These are phyloP conservation scores for Catamblyrhynchus diadema DNA, from an alignment of 2,797 vertebrate genomes.

Conservation along the genomic window DNA sequence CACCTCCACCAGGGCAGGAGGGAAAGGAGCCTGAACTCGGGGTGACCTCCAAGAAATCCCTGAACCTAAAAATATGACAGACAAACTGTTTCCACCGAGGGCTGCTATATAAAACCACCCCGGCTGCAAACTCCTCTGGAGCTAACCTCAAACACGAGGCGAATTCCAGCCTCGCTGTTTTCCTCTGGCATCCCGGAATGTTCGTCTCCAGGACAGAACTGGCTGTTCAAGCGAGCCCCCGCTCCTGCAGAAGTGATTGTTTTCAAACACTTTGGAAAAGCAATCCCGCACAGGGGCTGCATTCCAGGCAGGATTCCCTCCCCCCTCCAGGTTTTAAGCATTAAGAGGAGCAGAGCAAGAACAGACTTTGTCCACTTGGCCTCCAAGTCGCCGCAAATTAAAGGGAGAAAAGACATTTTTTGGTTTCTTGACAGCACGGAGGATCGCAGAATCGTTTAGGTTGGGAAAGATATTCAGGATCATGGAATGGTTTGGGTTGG, in stretches of 20 bases:
- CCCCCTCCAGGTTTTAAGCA: not conserved
- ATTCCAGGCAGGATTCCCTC: slow-evolving; percentile 44
- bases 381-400: not conserved
- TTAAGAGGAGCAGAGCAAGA: not conserved
- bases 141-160: slow-evolving; percentile 52
- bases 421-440: not conserved
- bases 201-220: slow-evolving; percentile 48
- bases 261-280: slow-evolving; percentile 43
- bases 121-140: not conserved
- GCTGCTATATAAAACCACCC: slow-evolving; percentile 40
- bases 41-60: slow-evolving; percentile 40
- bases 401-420: not conserved
- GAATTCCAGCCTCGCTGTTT: slow-evolving; percentile 41
- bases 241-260: slow-evolving; percentile 52
- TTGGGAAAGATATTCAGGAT: not conserved
- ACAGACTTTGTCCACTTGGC: not conserved
- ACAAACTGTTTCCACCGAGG: slow-evolving; percentile 30
- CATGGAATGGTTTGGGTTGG: not conserved
- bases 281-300: not conserved
- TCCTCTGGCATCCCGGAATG: slow-evolving; percentile 49
- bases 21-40: not conserved
- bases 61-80: slow-evolving; percentile 49
- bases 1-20: not conserved
- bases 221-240: slow-evolving; percentile 27
- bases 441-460: rapidly evolving